Evolutionary conservation across 1,140 invertebrate genomes (phyloP), one percentile per base, ranked within the genome.

Genomic region (Drosophila saltans): DNA sequence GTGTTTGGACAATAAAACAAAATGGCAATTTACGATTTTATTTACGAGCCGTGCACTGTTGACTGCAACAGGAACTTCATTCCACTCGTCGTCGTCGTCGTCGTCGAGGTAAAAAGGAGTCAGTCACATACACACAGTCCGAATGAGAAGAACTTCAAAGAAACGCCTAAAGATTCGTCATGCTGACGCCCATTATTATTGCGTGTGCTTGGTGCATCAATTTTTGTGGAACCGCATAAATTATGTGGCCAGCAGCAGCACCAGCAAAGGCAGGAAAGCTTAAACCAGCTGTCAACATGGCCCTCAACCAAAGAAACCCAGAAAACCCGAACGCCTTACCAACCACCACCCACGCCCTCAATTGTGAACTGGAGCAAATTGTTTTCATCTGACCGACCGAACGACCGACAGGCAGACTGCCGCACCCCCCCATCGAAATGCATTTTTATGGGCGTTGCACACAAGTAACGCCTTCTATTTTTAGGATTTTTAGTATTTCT

Each of bases 21-120:
- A 89, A 81, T 89, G 85, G 72, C 85, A 90, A 89, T 89, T 89
- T 90, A 89, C 80, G 80, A 89, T 80, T 84, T 89, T 89, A 88
- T 88, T 88, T 88, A 88, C 84, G 84, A 88, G 76, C 83, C 67
- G 74, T 70, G 69, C 77, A 71, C 70, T 66, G 30, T 59, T 21
- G 30, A 59, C 30, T 33, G 57, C 36, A 16, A 33, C 30, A n/a
- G 30, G 30, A 58, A 36, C 28, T 33, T 21, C 45, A 48, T 57
- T 33, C 28, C 30, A 43, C 68, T 65, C 16, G 16, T 16, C 16
- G 16, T 0, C 16, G 16, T 0, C 16, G 16, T 16, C 0, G 16
- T 16, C 16, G 16, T 16, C 16, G 45, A 48, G 45, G 16, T 48
- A 45, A 52, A 52, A 52, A 52, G 45, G 45, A 52, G 45, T 52